These are phyloP conservation scores for Syngnathus rostellatus DNA, from an alignment of 2,797 vertebrate genomes.

Conservation along the genomic window DNA sequence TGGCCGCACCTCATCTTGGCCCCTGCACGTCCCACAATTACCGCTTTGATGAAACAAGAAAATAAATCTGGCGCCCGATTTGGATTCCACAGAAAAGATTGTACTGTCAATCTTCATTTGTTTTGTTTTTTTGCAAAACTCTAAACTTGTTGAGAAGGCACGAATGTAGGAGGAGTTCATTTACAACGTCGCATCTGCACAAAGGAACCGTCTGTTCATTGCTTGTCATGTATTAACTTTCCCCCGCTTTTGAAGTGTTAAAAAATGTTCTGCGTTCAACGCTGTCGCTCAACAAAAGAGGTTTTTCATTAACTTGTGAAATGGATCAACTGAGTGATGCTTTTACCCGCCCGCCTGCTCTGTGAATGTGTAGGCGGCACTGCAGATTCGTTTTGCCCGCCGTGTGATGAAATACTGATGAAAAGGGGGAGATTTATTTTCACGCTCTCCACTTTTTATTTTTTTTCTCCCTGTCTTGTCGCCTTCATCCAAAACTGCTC, in stretches of 20 bases:
- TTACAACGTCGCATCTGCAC: slow-evolving; percentile 16
- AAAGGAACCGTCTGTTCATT: slow-evolving; percentile 22
- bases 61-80: slow-evolving; percentile 22
- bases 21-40: slow-evolving; percentile 40
- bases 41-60: slow-evolving; percentile 34
- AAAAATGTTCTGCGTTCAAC: slow-evolving; percentile 25
- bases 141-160: slow-evolving; percentile 8
- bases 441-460: neutral
- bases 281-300: slow-evolving; percentile 10
- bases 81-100: slow-evolving; percentile 34
- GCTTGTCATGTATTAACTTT: slow-evolving; percentile 28
- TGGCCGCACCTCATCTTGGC: slow-evolving; percentile 45
- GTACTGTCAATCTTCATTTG: slow-evolving; percentile 3
- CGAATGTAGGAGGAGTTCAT: neutral
- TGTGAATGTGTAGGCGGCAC: neutral
- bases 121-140: neutral
- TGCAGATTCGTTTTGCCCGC: slow-evolving; percentile 16
- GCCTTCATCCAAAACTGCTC: neutral
- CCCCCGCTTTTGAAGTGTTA: slow-evolving; percentile 36
- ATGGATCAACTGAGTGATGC: slow-evolving; percentile 26
- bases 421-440: neutral
- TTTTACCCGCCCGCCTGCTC: slow-evolving; percentile 9
- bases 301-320: slow-evolving; percentile 42
- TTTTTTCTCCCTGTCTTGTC: neutral
- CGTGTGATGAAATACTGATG: neutral